phyloP scores from a whole-genome alignment of 1,140 invertebrate genomes.

The Aphis craccivora region DNA sequence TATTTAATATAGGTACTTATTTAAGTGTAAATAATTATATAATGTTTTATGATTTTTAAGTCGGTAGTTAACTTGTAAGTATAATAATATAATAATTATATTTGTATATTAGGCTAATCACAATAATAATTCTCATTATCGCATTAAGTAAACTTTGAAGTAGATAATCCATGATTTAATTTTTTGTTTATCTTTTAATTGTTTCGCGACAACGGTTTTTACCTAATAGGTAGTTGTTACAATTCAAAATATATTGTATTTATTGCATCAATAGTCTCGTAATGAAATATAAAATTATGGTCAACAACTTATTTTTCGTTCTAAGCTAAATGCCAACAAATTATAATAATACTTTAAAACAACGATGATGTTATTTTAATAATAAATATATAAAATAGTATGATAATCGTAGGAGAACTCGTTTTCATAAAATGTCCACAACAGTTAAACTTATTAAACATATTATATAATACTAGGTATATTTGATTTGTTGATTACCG shows the following conservation, averaged over 20 bases:
- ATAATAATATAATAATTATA: neutral
- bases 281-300: neutral
- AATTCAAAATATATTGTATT: neutral
- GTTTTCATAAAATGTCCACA: neutral
- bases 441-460: neutral
- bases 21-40: neutral
- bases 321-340: neutral
- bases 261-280: neutral
- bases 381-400: neutral
- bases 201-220: neutral
- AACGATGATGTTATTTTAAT: neutral
- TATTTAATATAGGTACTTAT: neutral
- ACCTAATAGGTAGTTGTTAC: neutral
- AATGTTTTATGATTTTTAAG: neutral
- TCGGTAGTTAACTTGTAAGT: neutral
- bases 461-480: neutral
- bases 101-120: neutral
- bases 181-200: neutral
- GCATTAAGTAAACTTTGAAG: neutral
- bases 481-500: neutral
- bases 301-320: neutral
- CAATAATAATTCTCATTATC: neutral
- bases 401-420: neutral
- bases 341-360: neutral
- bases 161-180: neutral